Base-by-base conservation (phyloP, 2,888 invertebrate species). In the Ethmia dodecea region DNA sequence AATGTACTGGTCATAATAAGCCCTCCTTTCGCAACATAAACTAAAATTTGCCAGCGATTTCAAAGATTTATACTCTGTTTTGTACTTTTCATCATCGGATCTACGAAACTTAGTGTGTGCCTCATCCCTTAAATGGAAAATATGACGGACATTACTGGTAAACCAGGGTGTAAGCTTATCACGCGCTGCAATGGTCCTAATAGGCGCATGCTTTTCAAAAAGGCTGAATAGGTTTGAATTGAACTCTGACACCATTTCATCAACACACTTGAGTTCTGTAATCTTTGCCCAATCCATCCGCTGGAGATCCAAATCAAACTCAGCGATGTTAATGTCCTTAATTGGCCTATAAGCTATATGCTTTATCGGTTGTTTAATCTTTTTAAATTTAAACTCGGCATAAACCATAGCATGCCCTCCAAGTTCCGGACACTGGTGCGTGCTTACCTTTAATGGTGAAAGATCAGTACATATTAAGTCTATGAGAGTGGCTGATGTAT, bases 401-500 rank as follows among this genome's bases (percentile, higher is more conserved):
- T 29, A 28, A 2, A 44, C 13, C 3, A 47, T 30, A 3, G 43
- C 38, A 27, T 47, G 45, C 6, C 28, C 36, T 13, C 41, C 37
- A 6, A 45, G 40, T 1, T 31, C 31, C 1, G 40, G 33, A 6
- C 42, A 31, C 33, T 34, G 18, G 15, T 38, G 13, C 1, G 40
- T 33, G 2, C 4, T 10, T 15, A 42, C 13, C 15, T 40, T 34
- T 1, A 15, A 9, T 8, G 42, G 12, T 3, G n/a, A 16, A 0
- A 28, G 4, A 34, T 45, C 34, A 1, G 38, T 32, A 12, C 43
- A 51, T 3, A 49, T 15, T 3, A 49, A 9, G 14, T 47, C 43
- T 6, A 51, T 31, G 1, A 49, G 26, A 3, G 48, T 45, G n/a
- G 39, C 38, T 25, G 40, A 43, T 10, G 40, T 13, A 3, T 13